Conservation (phyloP, 2,113 vertebrate species). For the Oceanites oceanicus region DNA sequence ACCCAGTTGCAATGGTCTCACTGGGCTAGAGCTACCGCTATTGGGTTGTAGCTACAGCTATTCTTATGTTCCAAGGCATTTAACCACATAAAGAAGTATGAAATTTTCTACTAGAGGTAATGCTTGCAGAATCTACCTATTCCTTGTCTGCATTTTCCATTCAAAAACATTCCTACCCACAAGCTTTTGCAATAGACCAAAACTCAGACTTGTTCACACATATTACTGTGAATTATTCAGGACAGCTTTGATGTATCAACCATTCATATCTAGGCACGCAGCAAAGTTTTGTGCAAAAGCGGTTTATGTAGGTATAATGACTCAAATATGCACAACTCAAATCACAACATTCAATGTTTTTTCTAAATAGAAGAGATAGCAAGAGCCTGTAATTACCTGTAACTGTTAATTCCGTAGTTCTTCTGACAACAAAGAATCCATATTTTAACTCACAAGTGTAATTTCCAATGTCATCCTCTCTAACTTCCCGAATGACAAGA, state of each 20-base stretch:
- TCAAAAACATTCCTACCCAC: not conserved
- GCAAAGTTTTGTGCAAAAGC: not conserved
- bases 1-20: not conserved
- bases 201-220: not conserved
- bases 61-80: not conserved
- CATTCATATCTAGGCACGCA: not conserved
- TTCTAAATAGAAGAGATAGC: not conserved
- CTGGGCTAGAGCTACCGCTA: not conserved
- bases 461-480: constrained; percentile 98
- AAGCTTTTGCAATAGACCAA: not conserved
- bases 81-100: not conserved
- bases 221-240: not conserved
- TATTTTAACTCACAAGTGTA: constrained; percentile 97
- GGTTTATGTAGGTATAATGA: not conserved
- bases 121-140: not conserved
- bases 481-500: constrained; percentile 90
- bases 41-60: not conserved
- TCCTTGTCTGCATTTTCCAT: not conserved
- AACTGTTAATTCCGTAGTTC: constrained; percentile 94
- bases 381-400: constrained; percentile 82
- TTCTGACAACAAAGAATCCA: constrained; percentile 92
- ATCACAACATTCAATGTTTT: not conserved
- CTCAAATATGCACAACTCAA: not conserved
- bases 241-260: not conserved
- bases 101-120: not conserved